These are phyloP conservation scores for Mesocricetus auratus DNA, from an alignment of 2,113 vertebrate genomes.

Conservation along the genomic window DNA sequence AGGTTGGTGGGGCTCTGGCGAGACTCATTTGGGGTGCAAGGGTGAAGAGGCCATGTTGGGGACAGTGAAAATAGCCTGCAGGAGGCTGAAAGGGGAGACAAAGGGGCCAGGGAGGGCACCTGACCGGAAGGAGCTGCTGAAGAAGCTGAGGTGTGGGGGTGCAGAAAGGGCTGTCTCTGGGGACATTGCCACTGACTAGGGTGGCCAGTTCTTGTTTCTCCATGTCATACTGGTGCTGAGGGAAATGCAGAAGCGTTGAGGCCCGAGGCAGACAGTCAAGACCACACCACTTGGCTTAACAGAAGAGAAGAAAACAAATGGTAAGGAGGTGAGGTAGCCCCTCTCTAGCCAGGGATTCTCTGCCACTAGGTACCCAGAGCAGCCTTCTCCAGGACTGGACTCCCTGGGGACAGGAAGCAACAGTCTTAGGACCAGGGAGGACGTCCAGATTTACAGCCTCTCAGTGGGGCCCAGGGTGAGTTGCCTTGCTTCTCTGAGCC, in stretches of 20 bases:
- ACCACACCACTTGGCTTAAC: background rate
- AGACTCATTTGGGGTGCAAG: background rate
- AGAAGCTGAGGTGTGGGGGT: background rate
- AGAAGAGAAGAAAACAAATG: background rate
- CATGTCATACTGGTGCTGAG: fast-evolving
- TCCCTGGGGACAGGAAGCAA: fast-evolving
- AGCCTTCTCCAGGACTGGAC: background rate
- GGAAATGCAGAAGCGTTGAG: background rate
- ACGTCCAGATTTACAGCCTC: background rate
- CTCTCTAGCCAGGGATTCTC: fast-evolving
- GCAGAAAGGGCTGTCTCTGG: background rate
- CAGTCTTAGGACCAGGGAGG: background rate
- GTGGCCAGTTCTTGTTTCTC: background rate
- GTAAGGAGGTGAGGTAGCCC: background rate
- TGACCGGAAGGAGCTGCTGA: too few species aligned
- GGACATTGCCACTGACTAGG: fast-evolving
- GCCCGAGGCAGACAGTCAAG: background rate
- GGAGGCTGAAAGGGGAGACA: background rate
- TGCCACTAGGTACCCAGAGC: background rate
- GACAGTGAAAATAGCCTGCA: background rate
- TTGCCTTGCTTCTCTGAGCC: background rate
- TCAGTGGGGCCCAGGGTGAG: background rate
- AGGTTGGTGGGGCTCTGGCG: background rate
- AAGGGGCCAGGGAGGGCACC: background rate
- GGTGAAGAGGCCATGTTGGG: background rate